phyloP scores from a whole-genome alignment of 2,113 vertebrate species.

The Panthera leo region DNA sequence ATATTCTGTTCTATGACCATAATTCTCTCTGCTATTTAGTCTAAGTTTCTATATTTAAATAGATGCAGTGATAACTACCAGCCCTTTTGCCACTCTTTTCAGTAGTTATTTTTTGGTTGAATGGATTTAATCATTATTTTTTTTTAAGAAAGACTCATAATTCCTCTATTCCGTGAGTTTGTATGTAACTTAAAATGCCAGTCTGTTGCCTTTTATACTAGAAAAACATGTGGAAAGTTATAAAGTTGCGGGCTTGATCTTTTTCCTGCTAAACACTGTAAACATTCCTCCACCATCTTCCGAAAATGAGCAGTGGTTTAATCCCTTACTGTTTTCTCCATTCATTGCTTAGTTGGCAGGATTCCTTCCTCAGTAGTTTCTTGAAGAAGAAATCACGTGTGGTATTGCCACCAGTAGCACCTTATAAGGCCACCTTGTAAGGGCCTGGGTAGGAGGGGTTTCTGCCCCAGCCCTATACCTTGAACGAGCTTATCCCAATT shows the following conservation, averaged over 20 bases:
- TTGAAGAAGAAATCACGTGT: background rate
- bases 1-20: background rate
- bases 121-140: background rate
- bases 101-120: background rate
- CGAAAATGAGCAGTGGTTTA: background rate
- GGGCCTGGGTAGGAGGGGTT: background rate
- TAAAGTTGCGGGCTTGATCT: background rate
- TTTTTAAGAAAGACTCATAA: background rate
- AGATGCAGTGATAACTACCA: background rate
- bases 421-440: background rate
- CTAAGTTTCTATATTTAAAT: slow-evolving; percentile 21
- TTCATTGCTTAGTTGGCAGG: background rate
- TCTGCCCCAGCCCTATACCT: background rate
- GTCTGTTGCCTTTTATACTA: background rate
- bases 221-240: background rate
- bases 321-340: background rate
- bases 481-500: background rate
- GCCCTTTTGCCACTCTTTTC: background rate
- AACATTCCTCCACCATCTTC: background rate
- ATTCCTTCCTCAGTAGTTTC: background rate
- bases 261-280: background rate
- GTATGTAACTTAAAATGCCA: background rate
- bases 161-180: background rate
- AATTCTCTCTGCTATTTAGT: slow-evolving; percentile 6
- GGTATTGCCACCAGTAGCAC: background rate